Evolutionary conservation across 2,113 vertebrate genomes (phyloP).

Genomic region (Aplodontia rufa): DNA sequence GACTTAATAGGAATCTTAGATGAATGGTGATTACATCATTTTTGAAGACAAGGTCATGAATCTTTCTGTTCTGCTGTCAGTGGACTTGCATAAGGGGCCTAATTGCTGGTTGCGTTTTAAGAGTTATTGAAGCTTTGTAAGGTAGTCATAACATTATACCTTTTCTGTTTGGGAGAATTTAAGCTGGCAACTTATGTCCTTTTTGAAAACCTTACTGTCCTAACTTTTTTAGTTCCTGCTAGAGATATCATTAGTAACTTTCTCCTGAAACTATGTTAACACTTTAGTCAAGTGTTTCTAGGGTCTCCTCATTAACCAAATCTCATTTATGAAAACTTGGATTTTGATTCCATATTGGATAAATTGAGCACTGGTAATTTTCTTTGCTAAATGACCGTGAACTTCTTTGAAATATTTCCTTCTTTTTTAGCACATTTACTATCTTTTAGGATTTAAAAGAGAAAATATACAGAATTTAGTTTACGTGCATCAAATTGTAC

Average conservation of each 20-base stretch:
- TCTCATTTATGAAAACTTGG: slow-evolving; percentile 1
- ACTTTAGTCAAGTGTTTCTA: slow-evolving; percentile 6
- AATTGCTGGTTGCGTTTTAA: not conserved
- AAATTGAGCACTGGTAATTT: not conserved
- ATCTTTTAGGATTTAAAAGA: not conserved
- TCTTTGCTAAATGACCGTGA: not conserved
- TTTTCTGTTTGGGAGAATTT: slow-evolving; percentile 12
- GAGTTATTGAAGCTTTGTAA: not conserved
- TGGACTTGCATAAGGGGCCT: not conserved
- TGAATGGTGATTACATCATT: not conserved
- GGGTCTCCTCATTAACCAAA: slow-evolving; percentile 19
- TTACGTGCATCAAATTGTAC: not conserved
- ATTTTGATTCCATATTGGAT: not conserved
- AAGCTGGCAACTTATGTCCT: not conserved
- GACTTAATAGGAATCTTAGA: not conserved
- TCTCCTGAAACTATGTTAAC: not conserved
- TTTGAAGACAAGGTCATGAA: not conserved
- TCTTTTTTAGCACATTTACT: not conserved
- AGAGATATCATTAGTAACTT: not conserved
- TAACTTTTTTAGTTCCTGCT: not conserved
- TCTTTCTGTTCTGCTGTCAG: not conserved
- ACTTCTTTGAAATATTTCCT: slow-evolving; percentile 1
- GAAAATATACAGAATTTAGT: not conserved
- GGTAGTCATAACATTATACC: not conserved
- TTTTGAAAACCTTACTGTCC: not conserved